A percentile compares a stretch with the other conserved stretches of the same genome.
These are phyloP conservation scores for Dendrocincla tyrannina DNA, from an alignment of 2,797 vertebrate genomes.

Conservation along the genomic window DNA sequence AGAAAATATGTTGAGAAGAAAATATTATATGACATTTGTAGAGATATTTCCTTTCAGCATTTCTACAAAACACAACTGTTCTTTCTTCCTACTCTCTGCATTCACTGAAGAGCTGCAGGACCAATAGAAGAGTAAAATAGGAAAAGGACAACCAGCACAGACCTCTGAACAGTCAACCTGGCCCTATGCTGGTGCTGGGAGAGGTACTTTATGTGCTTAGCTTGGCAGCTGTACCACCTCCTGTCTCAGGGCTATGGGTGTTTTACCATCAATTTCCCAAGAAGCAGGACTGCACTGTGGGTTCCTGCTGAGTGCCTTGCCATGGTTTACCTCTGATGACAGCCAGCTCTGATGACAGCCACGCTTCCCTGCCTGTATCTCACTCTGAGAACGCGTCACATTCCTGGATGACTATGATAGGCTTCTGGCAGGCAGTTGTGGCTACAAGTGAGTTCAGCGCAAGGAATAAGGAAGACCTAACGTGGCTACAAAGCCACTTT, in stretches of 20 bases:
- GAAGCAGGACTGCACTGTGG: not conserved
- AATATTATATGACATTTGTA: not conserved
- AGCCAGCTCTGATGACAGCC: not conserved
- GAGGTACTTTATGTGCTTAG: not conserved
- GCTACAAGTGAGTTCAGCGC: not conserved
- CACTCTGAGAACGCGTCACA: rapidly evolving
- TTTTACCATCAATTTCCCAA: not conserved
- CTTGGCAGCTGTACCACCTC: not conserved
- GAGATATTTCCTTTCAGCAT: not conserved
- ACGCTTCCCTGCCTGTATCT: not conserved
- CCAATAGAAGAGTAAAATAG: not conserved
- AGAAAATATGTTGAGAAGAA: not conserved
- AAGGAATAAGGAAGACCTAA: not conserved
- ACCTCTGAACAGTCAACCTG: not conserved
- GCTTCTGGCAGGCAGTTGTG: not conserved
- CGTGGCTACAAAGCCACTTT: not conserved
- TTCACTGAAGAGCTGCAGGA: not conserved
- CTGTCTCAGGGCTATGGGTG: rapidly evolving
- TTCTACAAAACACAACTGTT: not conserved
- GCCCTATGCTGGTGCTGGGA: not conserved
- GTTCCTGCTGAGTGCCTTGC: not conserved
- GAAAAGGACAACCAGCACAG: not conserved
- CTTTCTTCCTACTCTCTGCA: not conserved
- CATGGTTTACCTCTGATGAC: not conserved
- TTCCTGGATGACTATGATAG: not conserved